These are phyloP conservation scores for Ceyx cyanopectus DNA, from an alignment of 2,113 vertebrate genomes.

Conservation along the genomic window DNA sequence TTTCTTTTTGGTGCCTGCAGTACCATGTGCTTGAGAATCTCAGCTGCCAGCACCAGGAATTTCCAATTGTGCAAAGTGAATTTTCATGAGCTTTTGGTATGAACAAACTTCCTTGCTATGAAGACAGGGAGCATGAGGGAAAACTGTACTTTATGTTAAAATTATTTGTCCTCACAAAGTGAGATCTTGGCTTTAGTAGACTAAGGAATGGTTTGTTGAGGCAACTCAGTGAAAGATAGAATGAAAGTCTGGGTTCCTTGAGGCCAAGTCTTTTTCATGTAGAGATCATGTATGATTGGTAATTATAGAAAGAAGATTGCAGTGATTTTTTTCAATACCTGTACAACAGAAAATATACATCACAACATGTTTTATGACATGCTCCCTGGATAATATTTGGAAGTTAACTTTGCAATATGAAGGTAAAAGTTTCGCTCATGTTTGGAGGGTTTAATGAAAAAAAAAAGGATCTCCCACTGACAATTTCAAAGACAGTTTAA, in stretches of 20 bases:
- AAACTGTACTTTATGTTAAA: neutral
- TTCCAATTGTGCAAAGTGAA: neutral
- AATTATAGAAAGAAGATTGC: neutral
- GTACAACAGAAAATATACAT: neutral
- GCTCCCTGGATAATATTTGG: neutral
- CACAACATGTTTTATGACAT: neutral
- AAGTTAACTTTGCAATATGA: conserved; percentile 1
- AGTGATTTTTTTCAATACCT: neutral
- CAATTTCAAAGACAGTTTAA: conserved; percentile 67
- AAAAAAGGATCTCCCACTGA: conserved; percentile 43
- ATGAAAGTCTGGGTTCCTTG: neutral
- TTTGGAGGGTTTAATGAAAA: conserved; percentile 10
- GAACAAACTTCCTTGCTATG: neutral
- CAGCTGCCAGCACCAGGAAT: neutral
- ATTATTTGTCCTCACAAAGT: neutral
- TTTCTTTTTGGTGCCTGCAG: neutral
- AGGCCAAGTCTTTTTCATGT: neutral
- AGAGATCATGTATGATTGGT: neutral
- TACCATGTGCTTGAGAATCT: neutral
- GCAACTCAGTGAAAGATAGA: neutral
- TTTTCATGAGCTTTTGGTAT: neutral
- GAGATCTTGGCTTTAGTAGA: neutral
- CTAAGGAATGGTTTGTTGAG: neutral
- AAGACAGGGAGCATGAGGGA: neutral
- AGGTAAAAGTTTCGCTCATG: conserved; percentile 28